Evolutionary conservation across 2,113 vertebrate species (phyloP).

Genomic region (Pyrgilauda ruficollis): DNA sequence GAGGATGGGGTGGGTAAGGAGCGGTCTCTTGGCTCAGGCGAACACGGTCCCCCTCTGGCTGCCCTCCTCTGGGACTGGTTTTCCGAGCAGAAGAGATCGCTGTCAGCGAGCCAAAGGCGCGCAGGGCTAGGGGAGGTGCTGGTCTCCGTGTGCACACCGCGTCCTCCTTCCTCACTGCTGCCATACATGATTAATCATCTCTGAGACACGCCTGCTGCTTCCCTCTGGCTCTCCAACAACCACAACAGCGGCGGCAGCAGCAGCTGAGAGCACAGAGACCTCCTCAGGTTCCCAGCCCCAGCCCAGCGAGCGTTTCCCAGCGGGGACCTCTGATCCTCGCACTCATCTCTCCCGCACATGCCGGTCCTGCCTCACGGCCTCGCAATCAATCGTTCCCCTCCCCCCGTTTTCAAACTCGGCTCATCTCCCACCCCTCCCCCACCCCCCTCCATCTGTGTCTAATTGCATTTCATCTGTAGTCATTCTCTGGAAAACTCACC

Average conservation of each 20-base stretch:
- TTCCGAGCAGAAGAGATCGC: neutral
- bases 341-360: neutral
- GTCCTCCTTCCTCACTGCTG: constrained; percentile 44
- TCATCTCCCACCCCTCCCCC: constrained; percentile 38
- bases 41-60: neutral
- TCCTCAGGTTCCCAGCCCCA: constrained; percentile 36
- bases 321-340: constrained; percentile 4
- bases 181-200: constrained; percentile 69
- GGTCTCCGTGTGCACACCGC: neutral
- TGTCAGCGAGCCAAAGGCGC: neutral
- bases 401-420: constrained; percentile 32
- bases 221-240: constrained; percentile 54
- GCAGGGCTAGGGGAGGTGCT: neutral
- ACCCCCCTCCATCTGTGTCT: constrained; percentile 50
- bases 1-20: neutral
- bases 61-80: neutral
- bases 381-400: constrained; percentile 41
- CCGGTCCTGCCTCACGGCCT: neutral
- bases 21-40: neutral
- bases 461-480: constrained; percentile 65
- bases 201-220: constrained; percentile 61
- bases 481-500: constrained; percentile 65
- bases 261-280: constrained; percentile 38
- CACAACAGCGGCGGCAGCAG: neutral
- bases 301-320: constrained; percentile 20